Conservation (phyloP, 2,113 vertebrate genomes). For the Taxidea taxus region DNA sequence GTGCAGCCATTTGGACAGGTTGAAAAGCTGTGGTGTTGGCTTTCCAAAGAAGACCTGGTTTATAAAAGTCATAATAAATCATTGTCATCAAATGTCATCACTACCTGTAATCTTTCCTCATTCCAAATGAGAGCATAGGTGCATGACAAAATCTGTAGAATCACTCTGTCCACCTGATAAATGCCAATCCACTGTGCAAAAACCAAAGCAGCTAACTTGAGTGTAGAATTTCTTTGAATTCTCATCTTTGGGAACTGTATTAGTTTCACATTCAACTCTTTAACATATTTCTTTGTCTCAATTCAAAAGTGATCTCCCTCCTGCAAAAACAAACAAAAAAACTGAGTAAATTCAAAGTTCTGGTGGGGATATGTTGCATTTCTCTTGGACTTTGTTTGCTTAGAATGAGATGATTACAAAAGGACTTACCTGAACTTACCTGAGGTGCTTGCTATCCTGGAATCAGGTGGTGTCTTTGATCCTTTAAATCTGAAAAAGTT, state of each 20-base stretch:
- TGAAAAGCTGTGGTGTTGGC: not conserved
- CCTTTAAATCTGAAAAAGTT: not conserved
- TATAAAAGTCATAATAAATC: not conserved
- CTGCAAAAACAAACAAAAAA: not conserved
- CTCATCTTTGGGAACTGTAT: not conserved
- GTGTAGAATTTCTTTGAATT: slow-evolving; percentile 16
- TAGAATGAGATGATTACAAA: not conserved
- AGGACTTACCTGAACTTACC: not conserved
- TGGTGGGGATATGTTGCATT: not conserved
- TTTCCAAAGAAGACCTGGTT: slow-evolving; percentile 15
- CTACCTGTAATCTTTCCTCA: not conserved
- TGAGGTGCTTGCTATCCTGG: not conserved
- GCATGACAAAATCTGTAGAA: not conserved
- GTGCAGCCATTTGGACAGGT: slow-evolving; percentile 4
- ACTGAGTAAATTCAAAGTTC: not conserved
- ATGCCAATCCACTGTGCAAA: not conserved
- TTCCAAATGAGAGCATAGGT: slow-evolving; percentile 7
- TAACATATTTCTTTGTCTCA: slow-evolving; percentile 15
- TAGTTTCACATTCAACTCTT: not conserved
- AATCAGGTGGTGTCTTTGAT: not conserved
- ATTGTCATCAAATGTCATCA: not conserved
- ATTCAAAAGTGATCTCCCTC: not conserved
- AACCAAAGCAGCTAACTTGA: not conserved
- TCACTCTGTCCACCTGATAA: not conserved
- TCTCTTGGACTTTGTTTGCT: not conserved